phyloP scores from a whole-genome alignment of 2,113 vertebrate genomes.

The Orientallactaga bullata region DNA sequence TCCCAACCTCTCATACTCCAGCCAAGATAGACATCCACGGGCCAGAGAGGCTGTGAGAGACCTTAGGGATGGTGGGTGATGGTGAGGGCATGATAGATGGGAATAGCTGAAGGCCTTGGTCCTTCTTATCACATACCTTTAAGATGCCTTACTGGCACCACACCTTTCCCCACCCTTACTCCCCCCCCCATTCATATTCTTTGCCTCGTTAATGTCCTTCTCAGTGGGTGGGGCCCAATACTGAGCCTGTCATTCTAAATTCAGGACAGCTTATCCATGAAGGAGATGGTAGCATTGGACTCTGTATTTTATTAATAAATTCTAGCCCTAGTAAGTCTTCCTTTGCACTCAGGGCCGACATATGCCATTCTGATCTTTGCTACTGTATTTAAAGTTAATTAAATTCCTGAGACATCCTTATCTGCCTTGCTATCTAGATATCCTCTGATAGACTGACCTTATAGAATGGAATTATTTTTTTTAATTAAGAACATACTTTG shows the following conservation, averaged over 20 bases:
- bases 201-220: background rate
- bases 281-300: background rate
- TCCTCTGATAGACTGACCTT: slow-evolving; percentile 3
- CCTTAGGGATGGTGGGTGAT: background rate
- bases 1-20: background rate
- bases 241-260: background rate
- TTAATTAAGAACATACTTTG: too few species aligned
- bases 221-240: background rate
- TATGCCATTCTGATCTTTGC: background rate
- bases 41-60: background rate
- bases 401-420: slow-evolving; percentile 42
- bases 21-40: background rate
- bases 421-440: background rate
- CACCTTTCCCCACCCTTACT: background rate
- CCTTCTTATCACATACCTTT: background rate
- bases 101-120: background rate
- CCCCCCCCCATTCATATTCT: background rate
- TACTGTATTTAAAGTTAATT: slow-evolving; percentile 33
- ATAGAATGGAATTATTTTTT: background rate
- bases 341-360: background rate
- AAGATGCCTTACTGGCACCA: background rate
- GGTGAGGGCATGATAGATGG: too few species aligned
- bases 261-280: background rate
- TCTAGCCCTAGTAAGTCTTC: background rate
- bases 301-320: background rate